Evolutionary conservation across 2,113 vertebrate genomes (phyloP).

Genomic region (Nibea albiflora): DNA sequence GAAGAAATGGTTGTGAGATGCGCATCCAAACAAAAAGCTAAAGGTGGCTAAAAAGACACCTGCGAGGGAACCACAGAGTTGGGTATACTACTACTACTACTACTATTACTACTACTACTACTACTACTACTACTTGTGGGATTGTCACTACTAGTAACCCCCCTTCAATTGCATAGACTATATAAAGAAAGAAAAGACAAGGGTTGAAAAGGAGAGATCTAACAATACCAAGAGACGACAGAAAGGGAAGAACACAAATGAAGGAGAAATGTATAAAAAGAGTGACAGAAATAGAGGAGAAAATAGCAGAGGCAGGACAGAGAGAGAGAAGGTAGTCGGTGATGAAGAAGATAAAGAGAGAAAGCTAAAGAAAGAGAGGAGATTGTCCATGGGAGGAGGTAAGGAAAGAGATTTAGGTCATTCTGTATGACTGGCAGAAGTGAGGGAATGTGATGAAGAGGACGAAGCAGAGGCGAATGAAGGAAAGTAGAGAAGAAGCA

Average conservation of each 20-base stretch:
- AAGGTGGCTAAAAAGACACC: not conserved
- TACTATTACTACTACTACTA: no score
- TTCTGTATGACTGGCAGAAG: slow-evolving; percentile 36
- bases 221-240: not conserved
- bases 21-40: not conserved
- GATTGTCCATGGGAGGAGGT: slow-evolving; percentile 31
- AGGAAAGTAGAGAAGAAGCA: not conserved
- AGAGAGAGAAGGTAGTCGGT: slow-evolving; percentile 7
- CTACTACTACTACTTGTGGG: no score
- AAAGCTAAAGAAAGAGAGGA: slow-evolving; percentile 41
- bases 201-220: not conserved
- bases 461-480: not conserved
- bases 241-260: slow-evolving; percentile 1
- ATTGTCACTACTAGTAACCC: not conserved
- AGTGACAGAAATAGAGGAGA: slow-evolving; percentile 38
- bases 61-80: not conserved
- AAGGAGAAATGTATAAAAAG: slow-evolving; percentile 38
- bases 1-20: not conserved
- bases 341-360: slow-evolving; percentile 36
- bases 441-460: slow-evolving; percentile 14
- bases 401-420: slow-evolving; percentile 65
- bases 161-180: not conserved
- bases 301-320: slow-evolving; percentile 18
- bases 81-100: not conserved
- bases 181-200: not conserved